Percentiles rank a stretch among this genome's conserved stretches.
Evolutionary conservation across 2,888 invertebrate species (phyloP).

Genomic region (Syrphus vitripennis): DNA sequence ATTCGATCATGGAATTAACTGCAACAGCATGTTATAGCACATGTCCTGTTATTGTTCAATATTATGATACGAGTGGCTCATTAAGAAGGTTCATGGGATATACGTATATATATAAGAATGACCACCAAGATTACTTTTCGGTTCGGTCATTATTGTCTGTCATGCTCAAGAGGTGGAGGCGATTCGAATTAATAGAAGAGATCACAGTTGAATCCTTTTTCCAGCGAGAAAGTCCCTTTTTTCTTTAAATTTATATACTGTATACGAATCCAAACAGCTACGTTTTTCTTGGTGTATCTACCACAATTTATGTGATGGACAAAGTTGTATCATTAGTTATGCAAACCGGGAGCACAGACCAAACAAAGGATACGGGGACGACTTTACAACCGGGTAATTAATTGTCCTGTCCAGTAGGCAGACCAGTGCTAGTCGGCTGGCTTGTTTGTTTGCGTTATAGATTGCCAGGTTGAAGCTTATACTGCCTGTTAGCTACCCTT

Average conservation of each 20-base stretch:
- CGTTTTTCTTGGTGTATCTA: conserved; percentile 51
- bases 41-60: conserved; percentile 53
- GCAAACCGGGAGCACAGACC: conserved; percentile 43
- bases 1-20: conserved; percentile 74
- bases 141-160: conserved; percentile 69
- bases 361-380: conserved; percentile 40
- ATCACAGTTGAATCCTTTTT: conserved; percentile 46
- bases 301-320: conserved; percentile 81
- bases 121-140: conserved; percentile 67
- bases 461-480: conserved; percentile 63
- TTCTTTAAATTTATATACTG: conserved; percentile 23
- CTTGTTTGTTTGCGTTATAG: conserved; percentile 67
- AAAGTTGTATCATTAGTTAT: conserved; percentile 75
- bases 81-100: conserved; percentile 54
- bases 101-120: no score
- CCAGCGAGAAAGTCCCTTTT: conserved; percentile 14
- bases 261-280: neutral
- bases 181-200: conserved; percentile 69
- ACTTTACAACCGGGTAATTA: conserved; percentile 67
- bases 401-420: conserved; percentile 69
- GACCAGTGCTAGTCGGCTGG: conserved; percentile 50
- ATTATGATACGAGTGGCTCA: conserved; percentile 66
- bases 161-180: conserved; percentile 54
- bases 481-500: conserved; percentile 53
- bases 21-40: conserved; percentile 65